These are phyloP conservation scores for Neoseiulus cucumeris DNA, from an alignment of 1,140 invertebrate species.

Conservation along the genomic window DNA sequence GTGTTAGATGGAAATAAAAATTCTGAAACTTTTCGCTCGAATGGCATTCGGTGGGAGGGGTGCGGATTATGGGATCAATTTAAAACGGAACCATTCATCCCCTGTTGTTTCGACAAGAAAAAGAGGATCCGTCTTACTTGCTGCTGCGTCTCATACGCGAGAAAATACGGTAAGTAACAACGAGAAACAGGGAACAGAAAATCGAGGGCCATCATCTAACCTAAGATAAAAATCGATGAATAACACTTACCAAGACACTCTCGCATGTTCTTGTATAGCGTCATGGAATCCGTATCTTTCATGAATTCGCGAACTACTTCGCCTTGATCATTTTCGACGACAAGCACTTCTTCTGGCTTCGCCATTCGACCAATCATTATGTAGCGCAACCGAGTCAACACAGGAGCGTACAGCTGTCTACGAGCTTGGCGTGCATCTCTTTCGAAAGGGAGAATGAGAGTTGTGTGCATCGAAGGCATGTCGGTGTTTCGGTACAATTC, in stretches of 20 bases:
- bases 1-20: too few species aligned
- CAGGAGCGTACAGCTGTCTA: conserved; percentile 50
- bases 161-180: neutral
- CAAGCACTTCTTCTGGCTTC: conserved; percentile 98
- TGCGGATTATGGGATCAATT: too few species aligned
- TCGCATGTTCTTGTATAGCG: conserved; percentile 98
- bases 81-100: too few species aligned
- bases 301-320: conserved; percentile 98
- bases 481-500: conserved; percentile 57
- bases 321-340: conserved; percentile 99
- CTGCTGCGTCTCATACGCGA: too few species aligned
- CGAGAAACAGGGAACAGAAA: too few species aligned
- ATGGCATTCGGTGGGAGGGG: too few species aligned
- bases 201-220: too few species aligned
- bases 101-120: too few species aligned
- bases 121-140: too few species aligned
- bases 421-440: conserved; percentile 20
- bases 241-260: conserved; percentile 51
- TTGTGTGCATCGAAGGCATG: conserved; percentile 24
- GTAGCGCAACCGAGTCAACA: conserved; percentile 71
- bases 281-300: conserved; percentile 99
- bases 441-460: conserved; percentile 22
- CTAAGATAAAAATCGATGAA: too few species aligned
- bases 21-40: too few species aligned
- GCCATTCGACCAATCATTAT: conserved; percentile 99